Base-by-base conservation (phyloP, 2,797 vertebrate genomes). In the Scolopax bukidnonensis region DNA sequence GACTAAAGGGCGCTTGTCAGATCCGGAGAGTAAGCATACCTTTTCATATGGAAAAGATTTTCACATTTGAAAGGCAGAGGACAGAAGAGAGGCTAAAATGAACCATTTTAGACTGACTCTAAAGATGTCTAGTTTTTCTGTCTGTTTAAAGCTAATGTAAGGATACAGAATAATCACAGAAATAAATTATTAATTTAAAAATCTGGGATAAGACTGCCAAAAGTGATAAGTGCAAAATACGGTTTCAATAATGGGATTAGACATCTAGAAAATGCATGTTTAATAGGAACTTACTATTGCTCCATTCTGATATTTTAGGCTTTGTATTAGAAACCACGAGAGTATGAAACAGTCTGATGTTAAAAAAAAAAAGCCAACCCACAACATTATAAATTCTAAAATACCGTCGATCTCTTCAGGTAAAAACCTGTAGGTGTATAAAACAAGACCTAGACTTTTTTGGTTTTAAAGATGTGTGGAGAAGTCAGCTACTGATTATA, bases 171-270 rank as follows among this genome's bases (percentile, higher is more conserved):
- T 90, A 76, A 96, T 94, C 92, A 89, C 24, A 85, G 86, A 94
- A 97, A 91, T 89, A 96, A 96, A 97, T 95, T 91, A 92, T 96
- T 97, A 90, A 96, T 87, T 88, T 70, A 16, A 85, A 95, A 96
- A 92, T 91, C 91, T 50, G 53, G 73, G 75, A 90, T 95, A 92
- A 70, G 89, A 61, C 87, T 95, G 95, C 84, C 93, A 93, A 87
- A 92, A 96, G 67, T 59, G 84, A 83, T 96, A 91, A 95, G 78
- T 28, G 65, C 82, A 96, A 96, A 94, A 83, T 48, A 73, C 4
- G 43, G 91, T 76, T 73, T 32, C 41, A 68, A 59, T 95, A 96
- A 97, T 96, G 84, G 71, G 85, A 86, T 89, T 36, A 89, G 95
- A 90, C 95, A 93, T 86, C 77, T 89, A 95, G 94, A 94, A 97